A percentile compares a stretch with the other conserved stretches of the same genome.
Conservation (phyloP, 2,113 vertebrate species). For the Ctenomys sociabilis region DNA sequence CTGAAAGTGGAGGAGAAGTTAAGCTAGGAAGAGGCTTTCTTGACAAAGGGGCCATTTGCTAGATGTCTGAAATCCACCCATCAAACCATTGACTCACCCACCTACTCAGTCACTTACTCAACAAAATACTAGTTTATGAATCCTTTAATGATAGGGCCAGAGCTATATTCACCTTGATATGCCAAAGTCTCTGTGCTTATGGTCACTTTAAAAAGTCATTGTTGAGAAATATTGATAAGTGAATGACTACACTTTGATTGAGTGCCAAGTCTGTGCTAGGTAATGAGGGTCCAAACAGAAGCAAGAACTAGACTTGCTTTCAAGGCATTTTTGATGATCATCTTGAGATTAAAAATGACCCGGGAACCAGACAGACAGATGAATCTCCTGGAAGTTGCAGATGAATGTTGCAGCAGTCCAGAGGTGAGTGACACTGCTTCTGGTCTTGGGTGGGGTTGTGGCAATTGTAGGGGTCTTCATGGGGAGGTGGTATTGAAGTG, state of each 20-base stretch:
- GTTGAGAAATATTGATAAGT: neutral
- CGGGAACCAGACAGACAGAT: neutral
- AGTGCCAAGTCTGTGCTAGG: neutral
- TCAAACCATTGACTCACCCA: neutral
- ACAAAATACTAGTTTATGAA: neutral
- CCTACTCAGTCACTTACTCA: neutral
- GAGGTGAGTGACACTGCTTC: neutral
- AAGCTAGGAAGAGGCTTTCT: neutral
- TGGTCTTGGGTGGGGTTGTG: neutral
- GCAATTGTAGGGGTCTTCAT: neutral
- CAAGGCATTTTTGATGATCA: neutral
- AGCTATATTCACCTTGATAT: conserved; percentile 14
- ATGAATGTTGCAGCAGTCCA: neutral
- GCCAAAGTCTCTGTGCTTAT: neutral
- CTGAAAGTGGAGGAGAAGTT: neutral
- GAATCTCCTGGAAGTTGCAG: neutral
- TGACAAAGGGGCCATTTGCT: neutral
- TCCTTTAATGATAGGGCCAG: neutral
- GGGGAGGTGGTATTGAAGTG: neutral
- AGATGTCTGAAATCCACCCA: neutral
- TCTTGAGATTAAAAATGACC: neutral
- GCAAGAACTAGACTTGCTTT: conserved; percentile 26
- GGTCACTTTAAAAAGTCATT: neutral
- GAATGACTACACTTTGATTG: neutral
- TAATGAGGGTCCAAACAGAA: neutral